Base-by-base conservation (phyloP, 2,113 vertebrate species). In the Corythaeola cristata region DNA sequence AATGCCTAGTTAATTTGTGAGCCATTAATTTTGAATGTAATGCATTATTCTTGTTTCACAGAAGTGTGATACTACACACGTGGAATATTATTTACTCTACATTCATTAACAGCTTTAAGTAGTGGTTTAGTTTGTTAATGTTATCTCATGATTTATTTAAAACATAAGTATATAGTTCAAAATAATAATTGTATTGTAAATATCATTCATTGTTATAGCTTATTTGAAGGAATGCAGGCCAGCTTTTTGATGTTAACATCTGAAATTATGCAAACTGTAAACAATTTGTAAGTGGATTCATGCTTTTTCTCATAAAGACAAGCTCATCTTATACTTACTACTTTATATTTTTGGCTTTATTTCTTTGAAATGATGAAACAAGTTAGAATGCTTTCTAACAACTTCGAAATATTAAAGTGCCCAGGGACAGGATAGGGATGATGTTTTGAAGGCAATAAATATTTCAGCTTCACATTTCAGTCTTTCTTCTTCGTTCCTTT, bases 391-490 rank as follows among this genome's bases (percentile, higher is more conserved):
- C 97, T 97, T 97, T 97, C 91, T 85, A 97, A 88, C 89, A 96
- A 96, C 96, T 98, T 95, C 88, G 82, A 98, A 98, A 98, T 97
- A 97, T 96, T 97, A 79, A 96, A 96, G 90, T 98, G 97, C 98
- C 97, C 97, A 97, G 97, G 98, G 98, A 98, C 96, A 98, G 97
- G 96, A 92, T 97, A 91, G 91, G 91, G 94, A 97, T 97, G 96
- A 97, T 98, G 98, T 98, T 99, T 99, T 98, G 98, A 99, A 98
- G 98, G 98, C 97, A 97, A 98, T 99, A 98, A 99, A 99, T 99
- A 99, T 99, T 99, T 99, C 98, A 99, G 98, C 98, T 99, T 99
- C 98, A 97, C 98, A 98, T 99, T 99, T 98, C 98, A 98, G 98
- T 97, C 98, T 98, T 98, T 98, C 98, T 98, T 98, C 96, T 98